Evolutionary conservation across 2,888 invertebrate genomes (phyloP).

Genomic region (Aphodius granarius): DNA sequence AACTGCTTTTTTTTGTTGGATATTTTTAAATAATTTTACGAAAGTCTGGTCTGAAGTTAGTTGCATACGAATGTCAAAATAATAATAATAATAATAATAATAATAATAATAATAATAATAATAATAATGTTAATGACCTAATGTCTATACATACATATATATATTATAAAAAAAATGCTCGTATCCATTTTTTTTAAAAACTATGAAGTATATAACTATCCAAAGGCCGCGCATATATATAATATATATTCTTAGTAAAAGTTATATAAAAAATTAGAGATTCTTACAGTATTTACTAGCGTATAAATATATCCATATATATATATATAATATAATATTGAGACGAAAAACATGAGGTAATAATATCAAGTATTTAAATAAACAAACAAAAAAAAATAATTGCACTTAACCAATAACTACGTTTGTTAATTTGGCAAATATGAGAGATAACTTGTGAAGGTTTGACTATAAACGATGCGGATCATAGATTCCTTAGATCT

Average conservation of each 20-base stretch:
- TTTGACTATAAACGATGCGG: constrained; percentile 9
- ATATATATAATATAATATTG: constrained; percentile 26
- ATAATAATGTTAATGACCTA: neutral
- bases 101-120: neutral
- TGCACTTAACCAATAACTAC: constrained; percentile 45
- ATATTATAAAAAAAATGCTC: neutral
- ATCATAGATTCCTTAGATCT: neutral
- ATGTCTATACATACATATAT: neutral
- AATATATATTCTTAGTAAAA: constrained; percentile 19
- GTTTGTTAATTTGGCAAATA: constrained; percentile 49
- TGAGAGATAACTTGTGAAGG: constrained; percentile 20
- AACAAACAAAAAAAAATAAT: constrained; percentile 43
- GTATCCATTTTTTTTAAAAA: constrained; percentile 29
- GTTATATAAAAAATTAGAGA: constrained; percentile 23
- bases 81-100: neutral
- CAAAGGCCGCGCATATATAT: constrained; percentile 42
- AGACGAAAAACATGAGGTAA: constrained; percentile 50
- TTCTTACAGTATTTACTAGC: constrained; percentile 29
- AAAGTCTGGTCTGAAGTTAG: neutral
- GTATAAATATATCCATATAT: constrained; percentile 5
- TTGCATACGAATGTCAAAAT: neutral
- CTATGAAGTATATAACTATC: constrained; percentile 39
- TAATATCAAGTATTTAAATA: neutral
- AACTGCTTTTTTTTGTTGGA: constrained; percentile 9
- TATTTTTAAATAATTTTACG: too few relatives aligned